phyloP scores from a whole-genome alignment of 2,888 invertebrate genomes.

The Druceiella hillmani region DNA sequence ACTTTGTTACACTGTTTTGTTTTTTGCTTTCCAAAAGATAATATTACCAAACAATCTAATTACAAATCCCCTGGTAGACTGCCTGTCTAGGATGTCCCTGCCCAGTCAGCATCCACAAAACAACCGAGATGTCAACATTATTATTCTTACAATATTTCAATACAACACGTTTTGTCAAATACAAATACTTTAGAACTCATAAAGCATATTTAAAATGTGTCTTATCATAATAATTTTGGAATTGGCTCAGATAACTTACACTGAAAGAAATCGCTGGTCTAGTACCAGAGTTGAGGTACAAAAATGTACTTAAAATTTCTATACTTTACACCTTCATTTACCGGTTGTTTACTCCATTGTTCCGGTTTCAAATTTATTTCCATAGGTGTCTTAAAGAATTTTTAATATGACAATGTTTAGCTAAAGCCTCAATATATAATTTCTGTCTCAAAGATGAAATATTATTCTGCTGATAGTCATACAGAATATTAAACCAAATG shows the following conservation, averaged over 20 bases:
- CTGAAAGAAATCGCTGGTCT: slow-evolving; percentile 19
- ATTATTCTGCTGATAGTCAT: no score
- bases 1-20: slow-evolving; percentile 27
- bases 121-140: no score
- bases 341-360: slow-evolving; percentile 22
- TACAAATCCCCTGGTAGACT: slow-evolving; percentile 27
- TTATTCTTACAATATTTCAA: no score
- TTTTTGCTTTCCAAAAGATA: slow-evolving; percentile 30
- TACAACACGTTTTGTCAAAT: slow-evolving; percentile 24
- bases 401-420: no score
- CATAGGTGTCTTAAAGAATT: slow-evolving; percentile 19
- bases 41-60: slow-evolving; percentile 29
- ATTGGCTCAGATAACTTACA: slow-evolving; percentile 27
- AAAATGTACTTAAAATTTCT: no score
- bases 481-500: no score
- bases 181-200: slow-evolving; percentile 25
- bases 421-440: no score
- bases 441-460: no score
- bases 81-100: no score
- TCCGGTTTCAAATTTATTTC: slow-evolving; percentile 14
- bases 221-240: slow-evolving; percentile 15
- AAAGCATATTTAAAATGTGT: slow-evolving; percentile 16
- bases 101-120: slow-evolving; percentile 30
- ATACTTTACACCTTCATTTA: slow-evolving; percentile 17
- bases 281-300: slow-evolving; percentile 13